phyloP scores from a whole-genome alignment of 2,113 vertebrate genomes.

The Chaenogobius annularis region DNA sequence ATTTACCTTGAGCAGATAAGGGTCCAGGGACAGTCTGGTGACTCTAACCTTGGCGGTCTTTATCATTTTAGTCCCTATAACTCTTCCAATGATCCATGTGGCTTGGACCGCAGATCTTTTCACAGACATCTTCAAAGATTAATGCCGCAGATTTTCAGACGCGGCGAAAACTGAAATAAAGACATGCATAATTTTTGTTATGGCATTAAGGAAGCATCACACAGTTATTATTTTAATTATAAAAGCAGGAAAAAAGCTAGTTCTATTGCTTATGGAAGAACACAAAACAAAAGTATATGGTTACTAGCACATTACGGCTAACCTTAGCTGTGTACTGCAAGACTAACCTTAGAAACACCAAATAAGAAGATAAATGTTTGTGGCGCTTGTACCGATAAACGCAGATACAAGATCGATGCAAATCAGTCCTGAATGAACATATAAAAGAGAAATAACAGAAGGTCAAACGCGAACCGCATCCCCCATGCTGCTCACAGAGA shows the following conservation, averaged over 20 bases:
- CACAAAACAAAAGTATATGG: not conserved
- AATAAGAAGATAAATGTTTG: not conserved
- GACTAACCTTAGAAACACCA: not conserved
- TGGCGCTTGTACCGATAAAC: not conserved
- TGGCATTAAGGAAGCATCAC: no score
- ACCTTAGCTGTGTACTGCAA: not conserved
- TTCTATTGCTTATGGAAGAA: no score
- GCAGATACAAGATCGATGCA: rapidly evolving
- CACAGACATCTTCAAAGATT: slow-evolving; percentile 80
- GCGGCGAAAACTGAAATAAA: not conserved
- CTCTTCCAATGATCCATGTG: slow-evolving; percentile 92
- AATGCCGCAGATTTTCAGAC: slow-evolving; percentile 16
- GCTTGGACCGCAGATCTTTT: slow-evolving; percentile 86
- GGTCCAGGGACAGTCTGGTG: slow-evolving; percentile 90
- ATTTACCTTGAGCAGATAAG: slow-evolving; percentile 90
- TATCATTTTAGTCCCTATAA: slow-evolving; percentile 94
- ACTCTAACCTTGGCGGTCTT: slow-evolving; percentile 96
- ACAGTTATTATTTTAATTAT: no score
- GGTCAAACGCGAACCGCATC: slow-evolving; percentile 47
- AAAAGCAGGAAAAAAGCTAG: not conserved
- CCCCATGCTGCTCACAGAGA: slow-evolving; percentile 36
- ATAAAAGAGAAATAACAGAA: slow-evolving; percentile 19
- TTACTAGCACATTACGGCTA: not conserved
- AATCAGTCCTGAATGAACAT: slow-evolving; percentile 11
- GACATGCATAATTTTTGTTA: no score